phyloP scores from a whole-genome alignment of 2,113 vertebrate genomes.

The Amia ocellicauda region DNA sequence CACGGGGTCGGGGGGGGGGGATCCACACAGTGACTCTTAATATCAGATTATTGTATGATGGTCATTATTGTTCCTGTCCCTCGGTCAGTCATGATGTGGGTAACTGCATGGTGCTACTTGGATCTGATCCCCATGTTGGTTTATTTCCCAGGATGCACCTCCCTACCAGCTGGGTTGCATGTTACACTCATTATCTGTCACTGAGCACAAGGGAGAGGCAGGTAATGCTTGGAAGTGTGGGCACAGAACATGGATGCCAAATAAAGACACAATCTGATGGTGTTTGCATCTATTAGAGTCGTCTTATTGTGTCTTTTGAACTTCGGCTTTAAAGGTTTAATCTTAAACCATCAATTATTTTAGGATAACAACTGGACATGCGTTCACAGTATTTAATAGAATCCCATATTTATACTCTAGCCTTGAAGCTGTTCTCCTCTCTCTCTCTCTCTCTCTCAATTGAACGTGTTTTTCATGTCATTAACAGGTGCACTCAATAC shows the following conservation, averaged over 20 bases:
- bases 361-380: too few relatives aligned
- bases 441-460: too few relatives aligned
- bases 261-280: background rate
- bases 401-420: too few relatives aligned
- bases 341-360: too few relatives aligned
- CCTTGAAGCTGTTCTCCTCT: too few relatives aligned
- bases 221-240: conserved; percentile 19
- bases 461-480: too few relatives aligned
- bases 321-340: too few relatives aligned
- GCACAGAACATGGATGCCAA: background rate
- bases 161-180: conserved; percentile 45
- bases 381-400: too few relatives aligned
- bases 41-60: conserved; percentile 27
- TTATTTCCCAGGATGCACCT: conserved; percentile 77
- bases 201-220: conserved; percentile 17
- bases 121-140: conserved; percentile 70
- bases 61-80: conserved; percentile 36
- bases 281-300: too few relatives aligned
- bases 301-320: too few relatives aligned
- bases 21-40: conserved; percentile 16
- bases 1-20: conserved; percentile 33
- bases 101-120: conserved; percentile 46
- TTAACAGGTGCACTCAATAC: too few relatives aligned
- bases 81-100: conserved; percentile 34
- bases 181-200: conserved; percentile 33